Percentiles rank a stretch among this genome's conserved stretches.
phyloP scores from a whole-genome alignment of 1,140 invertebrate species.

The Achroia grisella region DNA sequence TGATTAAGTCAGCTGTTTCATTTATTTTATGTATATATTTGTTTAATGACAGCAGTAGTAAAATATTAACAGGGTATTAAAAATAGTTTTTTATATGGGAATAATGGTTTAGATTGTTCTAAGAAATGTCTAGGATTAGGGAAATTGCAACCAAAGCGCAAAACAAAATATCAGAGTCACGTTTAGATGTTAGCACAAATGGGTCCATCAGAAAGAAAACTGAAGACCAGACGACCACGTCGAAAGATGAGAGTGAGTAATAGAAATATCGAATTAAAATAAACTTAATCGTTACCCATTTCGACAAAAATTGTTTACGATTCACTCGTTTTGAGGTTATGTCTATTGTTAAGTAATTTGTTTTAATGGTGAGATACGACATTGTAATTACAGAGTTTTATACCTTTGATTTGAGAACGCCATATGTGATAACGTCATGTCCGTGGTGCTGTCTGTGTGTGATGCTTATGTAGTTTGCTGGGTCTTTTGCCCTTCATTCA shows the following conservation, averaged over 20 bases:
- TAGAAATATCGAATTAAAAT: not conserved
- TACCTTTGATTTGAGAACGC: too few species aligned
- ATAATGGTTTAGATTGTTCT: not conserved
- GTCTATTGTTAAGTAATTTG: conserved; percentile 1
- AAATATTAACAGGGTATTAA: too few species aligned
- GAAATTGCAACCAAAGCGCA: conserved; percentile 44
- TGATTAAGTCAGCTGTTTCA: too few species aligned
- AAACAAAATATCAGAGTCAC: conserved; percentile 31
- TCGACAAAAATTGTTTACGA: too few species aligned
- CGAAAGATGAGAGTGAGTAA: conserved; percentile 55
- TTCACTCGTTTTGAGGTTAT: conserved; percentile 21
- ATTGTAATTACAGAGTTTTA: too few species aligned
- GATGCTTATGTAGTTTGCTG: too few species aligned
- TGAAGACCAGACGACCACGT: conserved; percentile 23
- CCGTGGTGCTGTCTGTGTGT: too few species aligned
- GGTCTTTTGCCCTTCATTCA: too few species aligned
- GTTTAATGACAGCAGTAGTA: too few species aligned
- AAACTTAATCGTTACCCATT: not conserved
- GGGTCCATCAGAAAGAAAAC: conserved; percentile 36
- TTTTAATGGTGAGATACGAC: too few species aligned
- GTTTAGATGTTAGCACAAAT: conserved; percentile 21
- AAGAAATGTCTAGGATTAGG: conserved; percentile 53
- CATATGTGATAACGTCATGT: too few species aligned
- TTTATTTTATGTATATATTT: not conserved
- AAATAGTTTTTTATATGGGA: conserved; percentile 1